phyloP scores from a whole-genome alignment of 2,113 vertebrate genomes.

The Hoplias malabaricus region DNA sequence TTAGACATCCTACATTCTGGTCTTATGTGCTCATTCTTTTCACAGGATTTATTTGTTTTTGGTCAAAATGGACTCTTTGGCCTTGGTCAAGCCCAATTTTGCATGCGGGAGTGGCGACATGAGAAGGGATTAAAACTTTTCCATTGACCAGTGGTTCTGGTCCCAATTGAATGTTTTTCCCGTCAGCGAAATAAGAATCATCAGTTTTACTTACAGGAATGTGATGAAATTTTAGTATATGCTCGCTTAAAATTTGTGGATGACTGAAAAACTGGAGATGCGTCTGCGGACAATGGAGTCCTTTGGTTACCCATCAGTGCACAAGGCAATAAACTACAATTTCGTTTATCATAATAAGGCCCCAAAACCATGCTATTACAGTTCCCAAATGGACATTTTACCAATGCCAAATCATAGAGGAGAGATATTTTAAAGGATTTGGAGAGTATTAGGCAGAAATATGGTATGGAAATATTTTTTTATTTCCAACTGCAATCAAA shows the following conservation, averaged over 20 bases:
- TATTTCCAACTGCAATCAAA: neutral
- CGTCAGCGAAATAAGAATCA: slow-evolving; percentile 69
- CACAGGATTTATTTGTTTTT: slow-evolving; percentile 71
- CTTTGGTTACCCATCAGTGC: slow-evolving; percentile 48
- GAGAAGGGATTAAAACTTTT: slow-evolving; percentile 69
- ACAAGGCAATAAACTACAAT: slow-evolving; percentile 60
- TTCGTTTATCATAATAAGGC: slow-evolving; percentile 62
- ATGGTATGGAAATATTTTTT: slow-evolving; percentile 27
- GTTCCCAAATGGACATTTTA: slow-evolving; percentile 58
- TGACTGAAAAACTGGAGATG: slow-evolving; percentile 55
- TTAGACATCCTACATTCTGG: slow-evolving; percentile 49
- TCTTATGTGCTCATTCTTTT: slow-evolving; percentile 63
- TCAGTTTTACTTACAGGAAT: slow-evolving; percentile 72
- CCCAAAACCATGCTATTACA: slow-evolving; percentile 56
- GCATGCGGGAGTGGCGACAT: slow-evolving; percentile 60
- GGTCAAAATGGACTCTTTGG: slow-evolving; percentile 68
- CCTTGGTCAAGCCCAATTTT: slow-evolving; percentile 63
- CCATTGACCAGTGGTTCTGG: slow-evolving; percentile 73
- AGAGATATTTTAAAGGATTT: slow-evolving; percentile 45
- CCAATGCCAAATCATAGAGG: slow-evolving; percentile 62
- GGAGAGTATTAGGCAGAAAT: slow-evolving; percentile 1
- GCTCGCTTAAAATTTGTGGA: slow-evolving; percentile 53
- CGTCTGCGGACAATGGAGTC: slow-evolving; percentile 56
- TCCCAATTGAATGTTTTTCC: slow-evolving; percentile 72
- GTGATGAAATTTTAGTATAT: slow-evolving; percentile 58